These are phyloP conservation scores for Phymanthus crucifer DNA, from an alignment of 92 coral and sea anemone species.

Conservation along the genomic window DNA sequence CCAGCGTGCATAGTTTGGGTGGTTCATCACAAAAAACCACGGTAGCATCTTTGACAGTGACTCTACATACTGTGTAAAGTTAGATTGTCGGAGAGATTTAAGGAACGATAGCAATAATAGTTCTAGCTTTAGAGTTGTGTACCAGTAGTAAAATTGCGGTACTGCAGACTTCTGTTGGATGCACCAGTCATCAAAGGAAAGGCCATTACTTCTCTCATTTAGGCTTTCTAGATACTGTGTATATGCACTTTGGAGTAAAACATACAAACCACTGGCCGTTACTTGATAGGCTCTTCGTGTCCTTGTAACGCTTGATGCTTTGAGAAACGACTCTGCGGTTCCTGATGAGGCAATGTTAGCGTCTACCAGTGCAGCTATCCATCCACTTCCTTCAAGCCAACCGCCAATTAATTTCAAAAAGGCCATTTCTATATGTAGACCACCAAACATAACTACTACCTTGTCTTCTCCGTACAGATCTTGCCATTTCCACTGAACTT, in stretches of 20 bases:
- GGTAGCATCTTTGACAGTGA: slow-evolving; percentile 38
- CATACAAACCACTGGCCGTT: slow-evolving; percentile 57
- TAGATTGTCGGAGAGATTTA: slow-evolving; percentile 50
- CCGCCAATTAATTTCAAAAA: too few relatives aligned
- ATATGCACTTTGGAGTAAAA: slow-evolving; percentile 47
- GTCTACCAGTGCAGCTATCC: too few relatives aligned
- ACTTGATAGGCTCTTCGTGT: slow-evolving; percentile 67
- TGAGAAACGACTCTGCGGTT: slow-evolving; percentile 63
- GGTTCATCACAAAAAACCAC: slow-evolving; percentile 44
- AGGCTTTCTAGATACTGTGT: slow-evolving; percentile 38
- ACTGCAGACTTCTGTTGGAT: slow-evolving; percentile 19
- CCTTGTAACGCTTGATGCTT: slow-evolving; percentile 45
- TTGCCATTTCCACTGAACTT: slow-evolving; percentile 57
- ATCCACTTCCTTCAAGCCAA: too few relatives aligned
- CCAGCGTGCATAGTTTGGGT: slow-evolving; percentile 52
- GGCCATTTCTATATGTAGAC: too few relatives aligned
- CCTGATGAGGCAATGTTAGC: too few relatives aligned
- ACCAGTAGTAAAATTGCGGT: slow-evolving; percentile 71
- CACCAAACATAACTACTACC: too few relatives aligned
- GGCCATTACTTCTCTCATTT: slow-evolving; percentile 12
- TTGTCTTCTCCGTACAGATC: slow-evolving; percentile 45
- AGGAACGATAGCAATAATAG: slow-evolving; percentile 39
- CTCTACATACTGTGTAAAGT: slow-evolving; percentile 23
- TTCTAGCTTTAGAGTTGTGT: slow-evolving; percentile 28
- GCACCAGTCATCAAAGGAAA: slow-evolving; percentile 64